Base-by-base conservation (phyloP, 2,888 invertebrate species). In the Drosophila kuntzei region DNA sequence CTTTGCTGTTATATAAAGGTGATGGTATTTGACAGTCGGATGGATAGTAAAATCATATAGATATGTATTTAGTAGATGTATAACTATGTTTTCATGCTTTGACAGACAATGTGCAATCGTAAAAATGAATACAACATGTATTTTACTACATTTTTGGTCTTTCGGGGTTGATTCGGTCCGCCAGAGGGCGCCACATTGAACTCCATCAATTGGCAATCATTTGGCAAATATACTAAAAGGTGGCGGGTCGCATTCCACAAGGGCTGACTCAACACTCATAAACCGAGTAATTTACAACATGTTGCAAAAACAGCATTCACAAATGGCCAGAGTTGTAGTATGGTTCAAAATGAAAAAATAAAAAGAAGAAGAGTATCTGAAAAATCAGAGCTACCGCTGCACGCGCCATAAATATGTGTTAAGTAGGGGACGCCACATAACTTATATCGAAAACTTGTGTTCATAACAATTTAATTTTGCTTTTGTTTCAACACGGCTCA, bases 381-480 rank as follows among this genome's bases (percentile, higher is more conserved):
- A 64, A 61, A 80, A 83, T 83, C 83, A 79, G 70, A 50, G 83
- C 83, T 83, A 83, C 83, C 78, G 83, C 88, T 88, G 88, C 88
- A 88, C 86, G 88, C 86, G 88, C 83, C 83, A 83, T 83, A 83
- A 83, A 83, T 88, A 86, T 86, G 88, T 88, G 87, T 86, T 86
- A 87, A 79, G 89, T 83, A 65, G 86, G 74, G 66, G 76, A 79
- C 50, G 46, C 41, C 79, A 57, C 63, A 77, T 79, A 77, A 76
- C 71, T 86, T 83, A 86, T 88, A 83, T 83, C 85, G 87, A 87
- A 73, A 79, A 80, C 84, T 84, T 85, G 89, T 89, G 87, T 79
- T 85, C 75, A 85, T 85, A 85, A 89, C 85, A 85, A 85, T 85
- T 85, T 85, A 85, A 85, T 85, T 85, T 87, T 85, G 89, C 79